A percentile compares a stretch with the other conserved stretches of the same genome.
These are phyloP conservation scores for Montipora capricornis DNA, from an alignment of 64 coral and sea anemone species.

Conservation along the genomic window DNA sequence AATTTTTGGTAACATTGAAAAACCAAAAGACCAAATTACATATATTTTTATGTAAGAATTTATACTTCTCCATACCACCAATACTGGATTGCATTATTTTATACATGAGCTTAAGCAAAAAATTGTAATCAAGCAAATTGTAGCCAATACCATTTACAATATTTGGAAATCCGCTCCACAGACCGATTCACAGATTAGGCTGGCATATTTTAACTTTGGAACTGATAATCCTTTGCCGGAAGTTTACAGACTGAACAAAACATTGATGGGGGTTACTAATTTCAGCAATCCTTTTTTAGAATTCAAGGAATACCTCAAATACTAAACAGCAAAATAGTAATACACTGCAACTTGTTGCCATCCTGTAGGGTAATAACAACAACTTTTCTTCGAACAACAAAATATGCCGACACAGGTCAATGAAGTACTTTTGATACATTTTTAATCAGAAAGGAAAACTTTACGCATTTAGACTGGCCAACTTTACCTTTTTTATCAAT, in stretches of 20 bases:
- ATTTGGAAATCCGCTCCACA: neutral
- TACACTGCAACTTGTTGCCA: too few species aligned
- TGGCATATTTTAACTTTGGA: neutral
- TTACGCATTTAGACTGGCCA: too few species aligned
- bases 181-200: neutral
- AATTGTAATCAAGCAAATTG: neutral
- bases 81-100: neutral
- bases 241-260: neutral
- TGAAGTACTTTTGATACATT: too few species aligned
- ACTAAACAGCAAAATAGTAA: too few species aligned
- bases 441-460: too few species aligned
- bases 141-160: neutral
- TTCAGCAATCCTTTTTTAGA: too few species aligned
- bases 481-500: too few species aligned
- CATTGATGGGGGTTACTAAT: neutral
- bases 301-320: neutral
- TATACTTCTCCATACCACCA: too few species aligned
- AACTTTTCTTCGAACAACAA: too few species aligned
- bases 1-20: conserved; percentile 7
- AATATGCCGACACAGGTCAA: too few species aligned
- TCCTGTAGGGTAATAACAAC: too few species aligned
- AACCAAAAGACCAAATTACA: conserved; percentile 1
- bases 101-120: neutral
- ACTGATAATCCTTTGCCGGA: neutral
- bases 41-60: too few species aligned